These are phyloP conservation scores for Miniopterus natalensis DNA, from an alignment of 2,113 vertebrate genomes.

Conservation along the genomic window DNA sequence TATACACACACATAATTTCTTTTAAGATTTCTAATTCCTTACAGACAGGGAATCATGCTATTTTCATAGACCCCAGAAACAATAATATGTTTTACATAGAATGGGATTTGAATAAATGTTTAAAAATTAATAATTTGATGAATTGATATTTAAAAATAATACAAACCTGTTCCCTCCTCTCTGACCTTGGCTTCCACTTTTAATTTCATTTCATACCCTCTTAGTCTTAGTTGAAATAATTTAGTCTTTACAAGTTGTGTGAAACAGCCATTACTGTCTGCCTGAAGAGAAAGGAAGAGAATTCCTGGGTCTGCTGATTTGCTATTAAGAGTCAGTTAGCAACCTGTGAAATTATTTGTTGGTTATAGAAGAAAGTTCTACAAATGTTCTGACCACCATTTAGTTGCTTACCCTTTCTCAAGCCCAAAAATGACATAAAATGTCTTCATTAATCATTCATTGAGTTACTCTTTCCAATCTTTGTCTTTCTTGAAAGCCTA, in stretches of 20 bases:
- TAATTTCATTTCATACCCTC: conserved; percentile 78
- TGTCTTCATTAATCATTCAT: background rate
- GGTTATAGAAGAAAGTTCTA: background rate
- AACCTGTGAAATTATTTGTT: background rate
- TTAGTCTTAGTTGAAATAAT: conserved; percentile 81
- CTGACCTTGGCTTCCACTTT: conserved; percentile 85
- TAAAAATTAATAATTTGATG: background rate
- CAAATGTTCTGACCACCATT: background rate
- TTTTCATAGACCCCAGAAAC: background rate
- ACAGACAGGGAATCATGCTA: background rate
- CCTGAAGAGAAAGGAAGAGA: conserved; percentile 79
- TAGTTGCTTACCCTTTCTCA: background rate
- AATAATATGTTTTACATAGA: background rate
- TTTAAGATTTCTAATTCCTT: background rate
- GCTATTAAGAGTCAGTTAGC: background rate
- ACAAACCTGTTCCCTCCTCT: conserved; percentile 88
- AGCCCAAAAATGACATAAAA: background rate
- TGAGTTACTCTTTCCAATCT: background rate
- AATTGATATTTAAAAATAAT: background rate
- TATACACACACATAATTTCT: background rate
- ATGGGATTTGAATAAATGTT: background rate
- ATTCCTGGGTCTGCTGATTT: background rate
- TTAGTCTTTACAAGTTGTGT: conserved; percentile 82
- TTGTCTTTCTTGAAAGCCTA: background rate
- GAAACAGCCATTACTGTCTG: conserved; percentile 84